Conservation (phyloP, 2,797 vertebrate species). For the Percopsis omiscomaycus region DNA sequence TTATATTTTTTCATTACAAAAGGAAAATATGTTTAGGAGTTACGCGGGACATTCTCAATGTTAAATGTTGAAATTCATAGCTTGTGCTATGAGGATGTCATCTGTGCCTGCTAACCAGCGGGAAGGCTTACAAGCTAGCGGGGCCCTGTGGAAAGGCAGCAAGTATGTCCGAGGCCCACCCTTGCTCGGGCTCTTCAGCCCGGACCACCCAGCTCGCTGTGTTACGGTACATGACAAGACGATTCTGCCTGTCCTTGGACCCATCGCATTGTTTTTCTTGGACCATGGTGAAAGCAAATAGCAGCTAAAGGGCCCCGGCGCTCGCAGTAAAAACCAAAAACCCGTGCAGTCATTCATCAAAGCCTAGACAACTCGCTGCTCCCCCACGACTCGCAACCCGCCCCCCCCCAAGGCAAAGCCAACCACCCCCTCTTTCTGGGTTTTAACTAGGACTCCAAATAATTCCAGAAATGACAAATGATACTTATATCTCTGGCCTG, state of each 20-base stretch:
- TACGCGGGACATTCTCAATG: constrained; percentile 30
- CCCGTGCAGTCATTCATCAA: constrained; percentile 94
- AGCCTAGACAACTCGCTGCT: constrained; percentile 83
- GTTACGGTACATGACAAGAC: constrained; percentile 84
- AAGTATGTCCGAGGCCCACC: constrained; percentile 57
- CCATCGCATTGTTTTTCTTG: constrained; percentile 95
- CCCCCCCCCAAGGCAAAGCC: constrained; percentile 83
- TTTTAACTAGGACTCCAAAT: constrained; percentile 96
- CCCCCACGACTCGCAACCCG: constrained; percentile 80
- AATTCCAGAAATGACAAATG: constrained; percentile 99
- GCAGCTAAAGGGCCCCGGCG: constrained; percentile 89
- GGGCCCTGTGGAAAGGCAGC: constrained; percentile 53
- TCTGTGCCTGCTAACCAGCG: constrained; percentile 54
- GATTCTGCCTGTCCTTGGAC: constrained; percentile 85
- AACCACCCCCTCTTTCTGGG: constrained; percentile 85
- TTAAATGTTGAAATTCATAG: constrained; percentile 62
- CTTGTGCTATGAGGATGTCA: constrained; percentile 51
- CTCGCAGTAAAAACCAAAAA: constrained; percentile 92
- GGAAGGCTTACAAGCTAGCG: constrained; percentile 48
- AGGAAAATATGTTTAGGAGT: constrained; percentile 43
- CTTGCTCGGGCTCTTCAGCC: constrained; percentile 62
- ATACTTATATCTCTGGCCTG: constrained; percentile 88
- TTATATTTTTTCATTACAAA: constrained; percentile 17
- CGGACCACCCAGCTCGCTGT: constrained; percentile 90
- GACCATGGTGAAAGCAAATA: constrained; percentile 95